These are phyloP conservation scores for Acrobasis consociella DNA, from an alignment of 2,888 invertebrate genomes.

Conservation along the genomic window DNA sequence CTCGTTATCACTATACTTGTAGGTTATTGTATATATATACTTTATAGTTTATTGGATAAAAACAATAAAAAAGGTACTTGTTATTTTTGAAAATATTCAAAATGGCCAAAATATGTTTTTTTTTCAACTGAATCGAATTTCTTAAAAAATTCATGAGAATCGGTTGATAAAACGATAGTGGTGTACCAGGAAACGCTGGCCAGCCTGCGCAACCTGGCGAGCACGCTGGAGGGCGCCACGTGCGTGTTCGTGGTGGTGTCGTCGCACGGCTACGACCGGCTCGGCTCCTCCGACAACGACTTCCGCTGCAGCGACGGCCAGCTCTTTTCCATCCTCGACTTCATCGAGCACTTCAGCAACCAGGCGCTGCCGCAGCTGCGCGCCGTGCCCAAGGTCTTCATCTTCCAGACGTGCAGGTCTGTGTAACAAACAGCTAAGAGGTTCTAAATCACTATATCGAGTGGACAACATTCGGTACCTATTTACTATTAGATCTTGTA, in stretches of 20 bases:
- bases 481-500: too few relatives aligned
- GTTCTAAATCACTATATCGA: neutral
- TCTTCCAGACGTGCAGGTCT: slow-evolving; percentile 88
- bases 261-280: slow-evolving; percentile 84
- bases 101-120: too few relatives aligned
- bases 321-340: slow-evolving; percentile 71
- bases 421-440: neutral
- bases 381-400: slow-evolving; percentile 87
- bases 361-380: slow-evolving; percentile 74
- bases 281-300: slow-evolving; percentile 73
- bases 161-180: neutral
- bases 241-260: slow-evolving; percentile 85
- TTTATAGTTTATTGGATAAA: too few relatives aligned
- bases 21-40: too few relatives aligned
- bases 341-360: slow-evolving; percentile 84
- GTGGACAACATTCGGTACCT: too few relatives aligned
- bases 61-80: too few relatives aligned
- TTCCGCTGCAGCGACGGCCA: slow-evolving; percentile 83
- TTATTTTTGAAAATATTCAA: too few relatives aligned
- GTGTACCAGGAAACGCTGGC: slow-evolving; percentile 56
- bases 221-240: slow-evolving; percentile 73
- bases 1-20: neutral
- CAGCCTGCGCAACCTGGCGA: slow-evolving; percentile 61
- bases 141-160: too few relatives aligned
- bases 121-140: too few relatives aligned